These are phyloP conservation scores for Calliphora vicina DNA, from an alignment of 1,140 invertebrate genomes.

Conservation along the genomic window DNA sequence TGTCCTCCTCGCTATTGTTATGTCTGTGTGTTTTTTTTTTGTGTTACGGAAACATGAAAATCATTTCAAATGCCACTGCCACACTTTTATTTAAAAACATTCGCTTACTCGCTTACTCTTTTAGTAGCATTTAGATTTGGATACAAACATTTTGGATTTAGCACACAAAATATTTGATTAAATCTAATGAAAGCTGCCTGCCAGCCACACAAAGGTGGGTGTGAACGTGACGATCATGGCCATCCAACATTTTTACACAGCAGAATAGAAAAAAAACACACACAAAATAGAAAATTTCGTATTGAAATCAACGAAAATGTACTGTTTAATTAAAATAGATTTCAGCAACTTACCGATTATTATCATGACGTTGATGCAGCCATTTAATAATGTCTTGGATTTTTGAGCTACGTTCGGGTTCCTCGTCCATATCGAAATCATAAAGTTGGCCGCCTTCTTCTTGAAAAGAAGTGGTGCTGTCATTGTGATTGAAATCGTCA, in stretches of 20 bases:
- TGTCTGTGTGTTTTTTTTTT: not conserved
- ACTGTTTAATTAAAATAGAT: not conserved
- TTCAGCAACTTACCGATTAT: constrained; percentile 45
- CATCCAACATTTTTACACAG: not conserved
- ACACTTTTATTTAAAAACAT: too few species aligned
- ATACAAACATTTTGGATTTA: too few species aligned
- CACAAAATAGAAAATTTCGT: not conserved
- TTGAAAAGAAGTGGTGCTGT: not conserved
- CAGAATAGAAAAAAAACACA: too few species aligned
- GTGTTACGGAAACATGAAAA: not conserved
- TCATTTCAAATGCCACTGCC: too few species aligned
- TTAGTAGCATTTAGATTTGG: not conserved
- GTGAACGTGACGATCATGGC: not conserved
- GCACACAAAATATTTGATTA: too few species aligned
- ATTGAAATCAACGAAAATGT: not conserved
- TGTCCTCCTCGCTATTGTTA: not conserved
- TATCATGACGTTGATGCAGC: constrained; percentile 48
- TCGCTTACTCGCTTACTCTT: too few species aligned
- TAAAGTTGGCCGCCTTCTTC: constrained; percentile 20
- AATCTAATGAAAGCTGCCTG: too few species aligned
- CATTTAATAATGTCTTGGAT: constrained; percentile 52
- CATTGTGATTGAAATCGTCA: constrained; percentile 25
- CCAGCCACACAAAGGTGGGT: not conserved
- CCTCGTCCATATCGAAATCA: constrained; percentile 45
- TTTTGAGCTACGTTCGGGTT: constrained; percentile 50